phyloP scores from a whole-genome alignment of 37 sponge, comb jelly and placozoan species.

The Crambe crambe region DNA sequence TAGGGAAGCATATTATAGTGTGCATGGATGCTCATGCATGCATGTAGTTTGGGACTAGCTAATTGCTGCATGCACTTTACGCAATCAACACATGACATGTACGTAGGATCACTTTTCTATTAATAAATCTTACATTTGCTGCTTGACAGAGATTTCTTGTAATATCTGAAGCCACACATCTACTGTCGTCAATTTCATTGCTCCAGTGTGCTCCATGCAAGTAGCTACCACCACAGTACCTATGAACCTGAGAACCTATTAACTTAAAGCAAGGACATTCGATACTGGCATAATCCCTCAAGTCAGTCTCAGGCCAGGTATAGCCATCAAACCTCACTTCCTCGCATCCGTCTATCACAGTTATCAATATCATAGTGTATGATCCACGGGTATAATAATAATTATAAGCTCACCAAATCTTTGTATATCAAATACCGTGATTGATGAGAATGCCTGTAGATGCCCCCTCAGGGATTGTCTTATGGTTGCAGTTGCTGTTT shows the following conservation, averaged over 20 bases:
- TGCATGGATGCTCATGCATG: background rate
- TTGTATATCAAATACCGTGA: background rate
- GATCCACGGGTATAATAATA: background rate
- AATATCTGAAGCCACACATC: background rate
- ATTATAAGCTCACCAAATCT: background rate
- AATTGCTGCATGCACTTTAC: too few relatives aligned
- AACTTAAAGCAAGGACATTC: slow-evolving; percentile 30
- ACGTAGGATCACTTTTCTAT: background rate
- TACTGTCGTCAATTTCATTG: background rate
- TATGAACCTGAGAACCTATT: background rate
- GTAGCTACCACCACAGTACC: slow-evolving; percentile 14
- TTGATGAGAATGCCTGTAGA: background rate
- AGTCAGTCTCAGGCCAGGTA: slow-evolving; percentile 20
- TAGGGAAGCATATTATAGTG: too few relatives aligned
- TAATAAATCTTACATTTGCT: background rate
- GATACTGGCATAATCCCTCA: slow-evolving; percentile 1
- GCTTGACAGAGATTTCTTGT: background rate
- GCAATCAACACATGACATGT: too few relatives aligned
- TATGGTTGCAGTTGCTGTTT: background rate
- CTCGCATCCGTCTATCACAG: slow-evolving; percentile 11
- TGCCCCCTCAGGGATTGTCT: background rate
- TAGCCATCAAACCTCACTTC: background rate
- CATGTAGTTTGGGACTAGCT: background rate
- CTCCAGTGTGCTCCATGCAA: slow-evolving; percentile 17
- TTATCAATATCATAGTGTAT: background rate